phyloP scores from a whole-genome alignment of 2,888 invertebrate species.

The Thelaira solivaga region DNA sequence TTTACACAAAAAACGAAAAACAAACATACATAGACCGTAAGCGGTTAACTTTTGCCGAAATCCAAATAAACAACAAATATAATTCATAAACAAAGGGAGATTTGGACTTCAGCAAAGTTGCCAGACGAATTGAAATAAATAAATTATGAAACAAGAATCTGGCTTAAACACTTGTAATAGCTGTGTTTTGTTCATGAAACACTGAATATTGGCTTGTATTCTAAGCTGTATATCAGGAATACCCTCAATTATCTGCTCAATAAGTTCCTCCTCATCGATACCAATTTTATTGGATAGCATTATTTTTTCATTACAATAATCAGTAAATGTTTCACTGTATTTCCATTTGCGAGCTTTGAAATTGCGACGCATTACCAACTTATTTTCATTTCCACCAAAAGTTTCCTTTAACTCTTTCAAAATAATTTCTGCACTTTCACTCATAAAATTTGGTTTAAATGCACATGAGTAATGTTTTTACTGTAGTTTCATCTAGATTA shows the following conservation, averaged over 20 bases:
- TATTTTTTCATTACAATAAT: not conserved
- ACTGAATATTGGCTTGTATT: not conserved
- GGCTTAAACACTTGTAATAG: too few species aligned
- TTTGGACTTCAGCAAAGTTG: too few species aligned
- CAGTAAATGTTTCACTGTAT: not conserved
- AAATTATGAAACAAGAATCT: too few species aligned
- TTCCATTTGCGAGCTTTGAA: not conserved
- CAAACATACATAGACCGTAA: too few species aligned
- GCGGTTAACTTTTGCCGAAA: too few species aligned
- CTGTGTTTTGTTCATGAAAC: not conserved
- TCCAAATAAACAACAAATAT: too few species aligned
- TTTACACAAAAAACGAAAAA: too few species aligned
- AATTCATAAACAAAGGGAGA: too few species aligned
- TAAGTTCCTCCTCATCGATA: not conserved
- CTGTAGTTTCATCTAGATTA: not conserved
- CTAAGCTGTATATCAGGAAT: not conserved
- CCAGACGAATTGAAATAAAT: too few species aligned
- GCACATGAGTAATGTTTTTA: not conserved
- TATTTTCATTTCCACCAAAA: not conserved
- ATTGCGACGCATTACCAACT: not conserved
- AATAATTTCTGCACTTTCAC: not conserved
- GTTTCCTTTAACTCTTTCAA: not conserved
- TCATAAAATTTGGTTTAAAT: not conserved
- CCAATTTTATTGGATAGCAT: not conserved
- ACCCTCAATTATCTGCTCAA: conserved; percentile 1